These are phyloP conservation scores for Terebella lapidaria DNA, from an alignment of 2,888 invertebrate species.

Conservation along the genomic window DNA sequence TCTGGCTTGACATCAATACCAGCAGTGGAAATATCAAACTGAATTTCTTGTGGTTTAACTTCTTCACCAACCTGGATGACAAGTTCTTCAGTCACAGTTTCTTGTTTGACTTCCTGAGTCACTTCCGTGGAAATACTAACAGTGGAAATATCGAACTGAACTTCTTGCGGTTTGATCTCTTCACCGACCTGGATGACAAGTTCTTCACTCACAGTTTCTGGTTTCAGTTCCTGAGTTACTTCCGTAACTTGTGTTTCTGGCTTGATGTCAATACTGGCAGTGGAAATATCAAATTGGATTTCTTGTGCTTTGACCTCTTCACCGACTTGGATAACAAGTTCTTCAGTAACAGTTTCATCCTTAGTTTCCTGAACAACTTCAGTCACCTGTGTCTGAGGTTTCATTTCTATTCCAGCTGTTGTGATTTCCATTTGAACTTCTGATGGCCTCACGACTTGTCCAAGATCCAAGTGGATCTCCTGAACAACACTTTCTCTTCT, in stretches of 20 bases:
- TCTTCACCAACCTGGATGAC: constrained; percentile 2
- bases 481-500: neutral
- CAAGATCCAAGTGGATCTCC: neutral
- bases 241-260: constrained; percentile 1
- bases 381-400: neutral
- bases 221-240: neutral
- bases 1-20: constrained; percentile 5
- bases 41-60: constrained; percentile 12
- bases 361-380: neutral
- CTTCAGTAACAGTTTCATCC: constrained; percentile 1
- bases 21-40: constrained; percentile 13
- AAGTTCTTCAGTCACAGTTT: constrained; percentile 1
- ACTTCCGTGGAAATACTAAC: constrained; percentile 4
- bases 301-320: constrained; percentile 3
- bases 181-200: constrained; percentile 3
- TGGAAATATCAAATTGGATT: constrained; percentile 7
- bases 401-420: neutral
- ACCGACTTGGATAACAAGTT: neutral
- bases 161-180: neutral
- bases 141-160: constrained; percentile 6
- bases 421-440: neutral
- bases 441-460: neutral
- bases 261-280: neutral
- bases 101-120: constrained; percentile 5
- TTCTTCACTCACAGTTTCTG: constrained; percentile 9